Percentiles rank a stretch among this genome's conserved stretches.
Evolutionary conservation across 1,140 invertebrate species (phyloP).

Genomic region (Aporrectodea caliginosa): DNA sequence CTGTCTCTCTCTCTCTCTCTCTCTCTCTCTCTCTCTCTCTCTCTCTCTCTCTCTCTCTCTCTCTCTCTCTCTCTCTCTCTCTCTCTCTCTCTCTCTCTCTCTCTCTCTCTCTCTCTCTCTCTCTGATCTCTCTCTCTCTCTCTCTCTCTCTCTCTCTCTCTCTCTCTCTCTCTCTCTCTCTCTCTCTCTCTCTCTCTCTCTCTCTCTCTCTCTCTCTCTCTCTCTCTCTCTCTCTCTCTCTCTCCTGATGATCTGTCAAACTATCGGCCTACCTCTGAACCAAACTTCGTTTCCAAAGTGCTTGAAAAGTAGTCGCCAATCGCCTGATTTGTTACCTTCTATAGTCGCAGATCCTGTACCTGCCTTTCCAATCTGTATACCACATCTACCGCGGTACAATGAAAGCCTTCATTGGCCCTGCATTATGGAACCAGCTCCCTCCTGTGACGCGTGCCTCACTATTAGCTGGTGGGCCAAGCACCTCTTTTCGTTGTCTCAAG

Average conservation of each 20-base stretch:
- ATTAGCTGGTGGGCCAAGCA: too few species aligned
- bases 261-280: too few species aligned
- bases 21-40: not conserved
- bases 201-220: not conserved
- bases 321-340: too few species aligned
- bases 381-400: too few species aligned
- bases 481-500: too few species aligned
- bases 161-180: not conserved
- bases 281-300: too few species aligned
- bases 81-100: not conserved
- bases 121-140: not conserved
- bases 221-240: conserved; percentile 1
- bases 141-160: not conserved
- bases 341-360: too few species aligned
- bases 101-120: not conserved
- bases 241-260: not conserved
- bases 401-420: too few species aligned
- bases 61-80: not conserved
- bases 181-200: not conserved
- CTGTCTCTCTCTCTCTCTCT: not conserved
- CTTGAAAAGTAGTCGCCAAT: too few species aligned
- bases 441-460: too few species aligned
- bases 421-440: too few species aligned
- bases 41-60: not conserved
- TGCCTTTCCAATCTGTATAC: too few species aligned